A percentile compares a stretch with the other conserved stretches of the same genome.
Evolutionary conservation across 2,113 vertebrate genomes (phyloP).

Genomic region (Sebastes fasciatus): DNA sequence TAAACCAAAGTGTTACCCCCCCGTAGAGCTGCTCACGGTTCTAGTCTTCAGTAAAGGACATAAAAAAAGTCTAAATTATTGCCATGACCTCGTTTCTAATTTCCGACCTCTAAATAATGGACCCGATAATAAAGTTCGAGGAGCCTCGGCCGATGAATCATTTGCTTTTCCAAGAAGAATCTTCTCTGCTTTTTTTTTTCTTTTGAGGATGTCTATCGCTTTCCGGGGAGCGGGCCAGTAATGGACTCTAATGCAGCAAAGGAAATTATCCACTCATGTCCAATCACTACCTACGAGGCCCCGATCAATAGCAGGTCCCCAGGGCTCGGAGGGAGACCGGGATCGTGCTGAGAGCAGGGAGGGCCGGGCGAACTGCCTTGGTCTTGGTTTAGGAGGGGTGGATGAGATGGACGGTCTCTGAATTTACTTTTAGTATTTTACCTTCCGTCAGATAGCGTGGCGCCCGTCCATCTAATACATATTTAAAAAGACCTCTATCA

Average conservation of each 20-base stretch:
- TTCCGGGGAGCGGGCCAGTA: slow-evolving; percentile 76
- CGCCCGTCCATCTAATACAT: neutral
- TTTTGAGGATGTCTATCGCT: slow-evolving; percentile 72
- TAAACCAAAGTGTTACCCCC: neutral
- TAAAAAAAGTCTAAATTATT: neutral
- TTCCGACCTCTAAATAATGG: slow-evolving; percentile 32
- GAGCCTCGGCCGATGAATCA: slow-evolving; percentile 38
- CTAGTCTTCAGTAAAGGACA: neutral
- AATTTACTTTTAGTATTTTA: slow-evolving; percentile 15
- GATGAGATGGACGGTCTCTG: neutral
- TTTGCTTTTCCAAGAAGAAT: slow-evolving; percentile 70
- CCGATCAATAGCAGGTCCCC: slow-evolving; percentile 76
- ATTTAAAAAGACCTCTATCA: neutral
- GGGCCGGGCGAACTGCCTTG: neutral
- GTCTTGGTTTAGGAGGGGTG: neutral
- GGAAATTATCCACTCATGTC: slow-evolving; percentile 82
- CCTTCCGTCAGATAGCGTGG: neutral
- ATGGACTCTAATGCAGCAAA: slow-evolving; percentile 83
- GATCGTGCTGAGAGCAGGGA: slow-evolving; percentile 54
- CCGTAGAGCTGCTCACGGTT: neutral
- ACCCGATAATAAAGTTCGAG: slow-evolving; percentile 46
- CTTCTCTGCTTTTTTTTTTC: slow-evolving; percentile 21
- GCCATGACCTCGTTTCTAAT: neutral
- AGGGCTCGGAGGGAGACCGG: slow-evolving; percentile 61
- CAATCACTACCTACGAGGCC: slow-evolving; percentile 78